Conservation (phyloP, 2,888 invertebrate species). For the Latrodectus hesperus region DNA sequence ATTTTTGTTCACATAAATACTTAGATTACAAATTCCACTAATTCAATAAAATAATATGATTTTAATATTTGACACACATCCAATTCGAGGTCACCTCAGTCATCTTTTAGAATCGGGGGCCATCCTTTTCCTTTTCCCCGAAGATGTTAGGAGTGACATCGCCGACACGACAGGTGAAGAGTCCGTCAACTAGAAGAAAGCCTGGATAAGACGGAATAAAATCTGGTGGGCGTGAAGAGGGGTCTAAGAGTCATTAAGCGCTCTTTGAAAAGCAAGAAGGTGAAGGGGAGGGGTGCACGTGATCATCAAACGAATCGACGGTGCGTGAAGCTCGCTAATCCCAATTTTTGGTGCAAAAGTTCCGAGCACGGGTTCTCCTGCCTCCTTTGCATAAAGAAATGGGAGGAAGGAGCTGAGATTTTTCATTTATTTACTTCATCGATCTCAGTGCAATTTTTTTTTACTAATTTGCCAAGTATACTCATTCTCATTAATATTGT, state of each 20-base stretch:
- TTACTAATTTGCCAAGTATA: too few species aligned
- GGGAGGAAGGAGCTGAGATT: constrained; percentile 2
- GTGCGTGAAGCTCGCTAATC: constrained; percentile 65
- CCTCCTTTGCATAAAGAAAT: constrained; percentile 36
- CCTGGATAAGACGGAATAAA: constrained; percentile 4
- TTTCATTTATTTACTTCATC: constrained; percentile 40
- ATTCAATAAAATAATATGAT: too few species aligned
- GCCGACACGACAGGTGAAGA: constrained; percentile 48
- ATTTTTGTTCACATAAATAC: too few species aligned
- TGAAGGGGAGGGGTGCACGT: constrained; percentile 33
- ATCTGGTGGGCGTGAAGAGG: constrained; percentile 8
- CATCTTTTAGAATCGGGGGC: not conserved
- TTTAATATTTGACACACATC: not conserved
- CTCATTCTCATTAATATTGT: too few species aligned
- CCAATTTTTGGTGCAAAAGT: constrained; percentile 65
- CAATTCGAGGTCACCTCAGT: not conserved
- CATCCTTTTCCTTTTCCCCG: not conserved
- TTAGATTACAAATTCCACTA: too few species aligned
- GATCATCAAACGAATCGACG: constrained; percentile 66
- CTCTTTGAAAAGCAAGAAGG: constrained; percentile 8
- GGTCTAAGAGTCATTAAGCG: constrained; percentile 50
- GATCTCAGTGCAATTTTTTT: not conserved
- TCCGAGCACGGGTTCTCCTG: constrained; percentile 12
- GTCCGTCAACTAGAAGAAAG: constrained; percentile 7
- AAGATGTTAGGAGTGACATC: constrained; percentile 16